A percentile compares a stretch with the other conserved stretches of the same genome.
These are phyloP conservation scores for Rhea pennata DNA, from an alignment of 2,113 vertebrate genomes.

Conservation along the genomic window DNA sequence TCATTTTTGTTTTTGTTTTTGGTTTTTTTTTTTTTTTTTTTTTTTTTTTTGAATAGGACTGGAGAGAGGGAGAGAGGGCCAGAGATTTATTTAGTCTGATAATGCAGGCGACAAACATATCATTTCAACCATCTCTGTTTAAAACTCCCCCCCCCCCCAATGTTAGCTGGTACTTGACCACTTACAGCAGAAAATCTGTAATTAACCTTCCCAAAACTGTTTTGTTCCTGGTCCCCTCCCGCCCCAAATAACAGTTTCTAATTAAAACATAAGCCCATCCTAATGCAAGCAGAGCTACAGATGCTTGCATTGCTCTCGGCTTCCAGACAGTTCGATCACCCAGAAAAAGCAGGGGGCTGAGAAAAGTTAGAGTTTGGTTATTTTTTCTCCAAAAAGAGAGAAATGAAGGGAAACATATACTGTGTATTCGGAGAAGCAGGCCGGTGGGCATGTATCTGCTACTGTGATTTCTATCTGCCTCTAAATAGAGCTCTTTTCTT, in stretches of 20 bases:
- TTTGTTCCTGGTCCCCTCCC: not conserved
- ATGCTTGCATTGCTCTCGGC: not conserved
- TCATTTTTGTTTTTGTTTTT: too few relatives aligned
- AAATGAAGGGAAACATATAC: not conserved
- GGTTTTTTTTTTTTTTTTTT: not conserved
- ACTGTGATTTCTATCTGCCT: rapidly evolving
- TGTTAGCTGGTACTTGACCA: not conserved
- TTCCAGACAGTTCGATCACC: rapidly evolving
- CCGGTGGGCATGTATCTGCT: not conserved
- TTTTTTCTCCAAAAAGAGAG: not conserved
- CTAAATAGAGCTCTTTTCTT: not conserved
- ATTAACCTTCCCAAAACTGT: not conserved
- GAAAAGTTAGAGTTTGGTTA: not conserved
- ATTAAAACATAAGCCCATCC: not conserved
- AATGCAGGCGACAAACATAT: not conserved
- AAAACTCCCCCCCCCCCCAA: not conserved
- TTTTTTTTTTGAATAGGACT: too few relatives aligned
- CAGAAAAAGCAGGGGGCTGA: not conserved
- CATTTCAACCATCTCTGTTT: not conserved
- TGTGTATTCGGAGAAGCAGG: not conserved
- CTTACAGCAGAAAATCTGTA: not conserved
- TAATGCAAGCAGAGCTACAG: not conserved
- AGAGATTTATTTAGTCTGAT: not conserved
- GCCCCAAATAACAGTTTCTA: not conserved
- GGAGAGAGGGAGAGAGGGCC: too few relatives aligned